A percentile compares a stretch with the other conserved stretches of the same genome.
These are phyloP conservation scores for Aspidiotus rigidus DNA, from an alignment of 2,888 invertebrate genomes.

Conservation along the genomic window DNA sequence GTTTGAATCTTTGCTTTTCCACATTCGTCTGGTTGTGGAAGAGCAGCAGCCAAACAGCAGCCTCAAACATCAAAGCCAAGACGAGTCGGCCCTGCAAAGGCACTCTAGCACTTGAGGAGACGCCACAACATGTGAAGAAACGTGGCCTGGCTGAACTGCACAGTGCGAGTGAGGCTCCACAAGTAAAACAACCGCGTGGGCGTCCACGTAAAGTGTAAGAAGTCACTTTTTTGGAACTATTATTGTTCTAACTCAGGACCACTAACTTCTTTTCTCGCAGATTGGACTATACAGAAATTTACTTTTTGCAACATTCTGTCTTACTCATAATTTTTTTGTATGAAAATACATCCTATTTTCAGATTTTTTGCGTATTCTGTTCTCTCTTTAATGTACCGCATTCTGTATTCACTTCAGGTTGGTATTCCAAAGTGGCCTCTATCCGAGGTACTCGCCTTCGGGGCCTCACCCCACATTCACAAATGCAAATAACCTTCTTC, in stretches of 20 bases:
- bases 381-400: background rate
- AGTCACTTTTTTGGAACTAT: too few relatives aligned
- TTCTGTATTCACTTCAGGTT: background rate
- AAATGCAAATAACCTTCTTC: background rate
- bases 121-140: background rate
- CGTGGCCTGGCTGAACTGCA: background rate
- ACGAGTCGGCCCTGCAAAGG: background rate
- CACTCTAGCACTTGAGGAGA: slow-evolving; percentile 1
- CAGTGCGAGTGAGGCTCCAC: slow-evolving; percentile 3
- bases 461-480: background rate
- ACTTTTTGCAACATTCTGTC: too few relatives aligned
- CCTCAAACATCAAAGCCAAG: background rate
- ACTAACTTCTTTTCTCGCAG: too few relatives aligned
- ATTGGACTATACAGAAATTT: too few relatives aligned
- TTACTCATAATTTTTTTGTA: background rate
- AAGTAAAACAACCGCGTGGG: background rate
- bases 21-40: too few relatives aligned
- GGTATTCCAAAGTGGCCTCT: slow-evolving; percentile 2
- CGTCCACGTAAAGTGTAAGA: background rate
- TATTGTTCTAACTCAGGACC: too few relatives aligned
- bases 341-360: background rate
- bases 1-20: background rate
- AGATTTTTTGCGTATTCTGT: background rate
- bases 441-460: background rate
- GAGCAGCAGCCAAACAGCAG: background rate